A percentile compares a stretch with the other conserved stretches of the same genome.
Evolutionary conservation across 2,888 invertebrate species (phyloP).

Genomic region (Himalopsyche anomala): DNA sequence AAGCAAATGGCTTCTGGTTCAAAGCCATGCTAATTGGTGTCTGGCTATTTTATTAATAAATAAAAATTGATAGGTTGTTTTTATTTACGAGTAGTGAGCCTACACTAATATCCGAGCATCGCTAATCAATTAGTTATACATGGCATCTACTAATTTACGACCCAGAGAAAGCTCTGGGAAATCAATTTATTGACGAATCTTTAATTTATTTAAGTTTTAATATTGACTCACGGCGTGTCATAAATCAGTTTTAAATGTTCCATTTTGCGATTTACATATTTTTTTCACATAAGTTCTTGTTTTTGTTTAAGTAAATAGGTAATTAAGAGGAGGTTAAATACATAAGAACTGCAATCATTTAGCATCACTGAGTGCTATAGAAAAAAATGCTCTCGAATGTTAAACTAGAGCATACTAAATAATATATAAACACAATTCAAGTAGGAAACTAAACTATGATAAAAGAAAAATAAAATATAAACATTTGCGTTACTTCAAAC

Average conservation of each 20-base stretch:
- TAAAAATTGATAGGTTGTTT: slow-evolving; percentile 22
- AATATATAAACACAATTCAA: too few species aligned
- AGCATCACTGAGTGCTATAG: too few species aligned
- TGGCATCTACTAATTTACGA: slow-evolving; percentile 29
- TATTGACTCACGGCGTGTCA: not conserved
- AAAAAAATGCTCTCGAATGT: too few species aligned
- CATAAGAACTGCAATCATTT: too few species aligned
- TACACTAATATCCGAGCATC: slow-evolving; percentile 2
- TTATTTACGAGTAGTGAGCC: slow-evolving; percentile 5
- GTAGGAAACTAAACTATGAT: too few species aligned
- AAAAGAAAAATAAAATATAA: too few species aligned
- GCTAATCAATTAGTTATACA: slow-evolving; percentile 30
- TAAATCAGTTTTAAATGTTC: slow-evolving; percentile 37
- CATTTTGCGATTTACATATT: slow-evolving; percentile 13
- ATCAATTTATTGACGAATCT: slow-evolving; percentile 26
- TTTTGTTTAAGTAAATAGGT: slow-evolving; percentile 6
- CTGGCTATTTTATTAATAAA: not conserved
- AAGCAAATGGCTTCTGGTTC: not conserved
- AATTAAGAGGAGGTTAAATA: not conserved
- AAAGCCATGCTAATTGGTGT: slow-evolving; percentile 10
- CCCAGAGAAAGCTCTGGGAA: slow-evolving; percentile 37
- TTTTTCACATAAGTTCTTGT: not conserved
- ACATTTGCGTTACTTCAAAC: too few species aligned
- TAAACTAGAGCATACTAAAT: too few species aligned
- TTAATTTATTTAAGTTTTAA: slow-evolving; percentile 14